A percentile compares a stretch with the other conserved stretches of the same genome.
These are phyloP conservation scores for Lonchura striata DNA, from an alignment of 2,113 vertebrate genomes.

Conservation along the genomic window DNA sequence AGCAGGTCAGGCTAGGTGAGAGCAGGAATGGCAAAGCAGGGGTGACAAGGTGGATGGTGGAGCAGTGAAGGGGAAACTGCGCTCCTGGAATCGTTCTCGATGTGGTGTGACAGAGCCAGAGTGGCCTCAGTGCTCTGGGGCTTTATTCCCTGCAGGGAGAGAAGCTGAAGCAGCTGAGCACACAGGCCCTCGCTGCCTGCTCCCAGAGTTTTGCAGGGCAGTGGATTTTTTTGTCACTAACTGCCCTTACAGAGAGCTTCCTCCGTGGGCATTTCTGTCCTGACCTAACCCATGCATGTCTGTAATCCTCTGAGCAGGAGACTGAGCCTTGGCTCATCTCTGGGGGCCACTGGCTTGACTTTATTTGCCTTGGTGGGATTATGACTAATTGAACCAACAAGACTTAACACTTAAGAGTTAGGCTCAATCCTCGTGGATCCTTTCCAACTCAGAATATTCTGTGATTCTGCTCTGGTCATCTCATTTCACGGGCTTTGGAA, in stretches of 20 bases:
- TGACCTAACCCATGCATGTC: rapidly evolving
- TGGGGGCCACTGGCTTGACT: neutral
- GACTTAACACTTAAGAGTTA: neutral
- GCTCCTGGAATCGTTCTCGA: rapidly evolving
- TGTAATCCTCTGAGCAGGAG: neutral
- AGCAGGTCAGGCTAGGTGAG: neutral
- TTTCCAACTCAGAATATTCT: neutral
- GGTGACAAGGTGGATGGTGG: neutral
- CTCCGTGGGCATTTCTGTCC: neutral
- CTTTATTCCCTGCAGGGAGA: neutral
- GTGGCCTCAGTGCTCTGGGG: neutral
- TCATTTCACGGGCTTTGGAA: neutral
- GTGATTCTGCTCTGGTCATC: neutral
- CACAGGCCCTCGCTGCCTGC: neutral
- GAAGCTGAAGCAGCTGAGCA: neutral
- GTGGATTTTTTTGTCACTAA: neutral
- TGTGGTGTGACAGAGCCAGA: neutral
- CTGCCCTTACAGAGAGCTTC: neutral
- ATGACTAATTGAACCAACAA: neutral
- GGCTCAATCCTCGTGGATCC: neutral
- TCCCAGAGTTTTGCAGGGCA: neutral
- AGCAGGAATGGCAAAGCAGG: neutral
- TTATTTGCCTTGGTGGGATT: neutral
- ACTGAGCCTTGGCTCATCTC: neutral
- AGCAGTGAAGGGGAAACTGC: neutral